Conservation (phyloP, 2,797 vertebrate species). For the Strix occidentalis region DNA sequence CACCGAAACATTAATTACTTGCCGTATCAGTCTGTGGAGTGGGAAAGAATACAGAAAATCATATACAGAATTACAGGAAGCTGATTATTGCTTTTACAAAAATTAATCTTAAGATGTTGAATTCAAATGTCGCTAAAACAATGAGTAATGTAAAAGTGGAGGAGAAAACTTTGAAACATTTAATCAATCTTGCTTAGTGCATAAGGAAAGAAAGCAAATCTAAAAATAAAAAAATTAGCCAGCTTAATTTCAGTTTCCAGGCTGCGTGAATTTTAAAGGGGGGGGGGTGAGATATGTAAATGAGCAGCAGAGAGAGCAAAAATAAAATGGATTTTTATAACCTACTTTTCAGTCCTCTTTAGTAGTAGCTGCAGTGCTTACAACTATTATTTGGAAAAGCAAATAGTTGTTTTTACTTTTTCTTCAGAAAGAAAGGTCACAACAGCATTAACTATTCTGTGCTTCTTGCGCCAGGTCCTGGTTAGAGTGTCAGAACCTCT, state of each 20-base stretch:
- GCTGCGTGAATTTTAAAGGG: background rate
- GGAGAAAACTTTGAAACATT: background rate
- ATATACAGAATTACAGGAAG: background rate
- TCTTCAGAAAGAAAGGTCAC: background rate
- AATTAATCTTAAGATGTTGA: background rate
- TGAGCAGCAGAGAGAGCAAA: background rate
- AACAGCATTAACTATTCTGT: background rate
- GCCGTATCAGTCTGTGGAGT: background rate
- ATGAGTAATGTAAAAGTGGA: background rate
- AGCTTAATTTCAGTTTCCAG: background rate
- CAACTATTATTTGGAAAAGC: background rate
- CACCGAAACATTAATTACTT: constrained; percentile 19
- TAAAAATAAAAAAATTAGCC: background rate
- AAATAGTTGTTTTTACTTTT: background rate
- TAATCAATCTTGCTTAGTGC: background rate
- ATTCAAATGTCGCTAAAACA: constrained; percentile 21
- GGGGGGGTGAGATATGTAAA: background rate
- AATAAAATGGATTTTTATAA: background rate
- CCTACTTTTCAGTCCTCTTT: background rate
- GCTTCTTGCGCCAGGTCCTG: background rate
- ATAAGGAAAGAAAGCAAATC: background rate
- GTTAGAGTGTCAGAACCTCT: background rate
- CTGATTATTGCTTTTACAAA: background rate
- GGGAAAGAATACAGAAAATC: constrained; percentile 7
- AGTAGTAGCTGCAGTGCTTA: background rate